A percentile compares a stretch with the other conserved stretches of the same genome.
These are phyloP conservation scores for Drosophila maculinotata DNA, from an alignment of 2,888 invertebrate genomes.

Conservation along the genomic window DNA sequence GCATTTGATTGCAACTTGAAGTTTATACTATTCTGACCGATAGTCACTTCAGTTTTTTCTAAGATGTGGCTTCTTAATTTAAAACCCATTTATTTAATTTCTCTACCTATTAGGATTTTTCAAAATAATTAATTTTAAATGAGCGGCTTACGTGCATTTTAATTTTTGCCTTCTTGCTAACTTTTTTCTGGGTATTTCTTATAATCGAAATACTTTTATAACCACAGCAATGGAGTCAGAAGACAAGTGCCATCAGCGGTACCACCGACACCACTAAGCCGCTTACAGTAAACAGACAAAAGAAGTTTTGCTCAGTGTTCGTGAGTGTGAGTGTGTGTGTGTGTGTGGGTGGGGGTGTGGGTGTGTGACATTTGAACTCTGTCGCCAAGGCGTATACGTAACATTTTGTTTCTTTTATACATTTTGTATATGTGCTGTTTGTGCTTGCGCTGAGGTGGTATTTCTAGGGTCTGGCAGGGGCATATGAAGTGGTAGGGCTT, in stretches of 20 bases:
- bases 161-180: conserved; percentile 6
- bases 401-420: conserved; percentile 67
- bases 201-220: conserved; percentile 76
- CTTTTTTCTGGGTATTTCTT: conserved; percentile 43
- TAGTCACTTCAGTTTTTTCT: no score
- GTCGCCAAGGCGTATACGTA: conserved; percentile 63
- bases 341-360: conserved; percentile 1
- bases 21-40: background rate
- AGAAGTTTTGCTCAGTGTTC: conserved; percentile 34
- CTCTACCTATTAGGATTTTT: conserved; percentile 53
- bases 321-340: background rate
- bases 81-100: conserved; percentile 54
- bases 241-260: conserved; percentile 47
- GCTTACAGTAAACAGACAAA: conserved; percentile 65
- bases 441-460: background rate
- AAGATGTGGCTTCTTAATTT: conserved; percentile 22
- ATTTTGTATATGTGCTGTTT: conserved; percentile 25
- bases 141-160: conserved; percentile 43
- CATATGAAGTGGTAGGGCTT: conserved; percentile 76
- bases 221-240: conserved; percentile 54
- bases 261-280: conserved; percentile 70
- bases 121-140: conserved; percentile 71
- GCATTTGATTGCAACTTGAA: background rate
- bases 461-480: conserved; percentile 5
- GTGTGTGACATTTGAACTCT: conserved; percentile 71